phyloP scores from a whole-genome alignment of 1,140 invertebrate species.

The Drosophila trapezifrons region DNA sequence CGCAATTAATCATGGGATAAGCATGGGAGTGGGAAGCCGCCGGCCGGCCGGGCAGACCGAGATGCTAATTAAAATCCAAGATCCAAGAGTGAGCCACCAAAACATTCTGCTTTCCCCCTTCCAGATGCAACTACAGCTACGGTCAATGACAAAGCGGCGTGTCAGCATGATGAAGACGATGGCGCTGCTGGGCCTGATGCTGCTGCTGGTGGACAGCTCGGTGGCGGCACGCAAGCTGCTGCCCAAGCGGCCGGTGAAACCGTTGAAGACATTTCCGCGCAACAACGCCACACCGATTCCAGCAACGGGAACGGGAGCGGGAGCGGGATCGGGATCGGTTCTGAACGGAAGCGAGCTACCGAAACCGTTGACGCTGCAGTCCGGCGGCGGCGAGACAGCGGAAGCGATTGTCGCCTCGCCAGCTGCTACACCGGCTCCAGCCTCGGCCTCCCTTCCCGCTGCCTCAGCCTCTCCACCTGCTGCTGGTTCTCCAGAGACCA shows the following conservation, averaged over 20 bases:
- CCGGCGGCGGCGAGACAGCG: constrained; percentile 84
- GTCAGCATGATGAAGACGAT: constrained; percentile 67
- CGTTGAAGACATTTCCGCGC: constrained; percentile 79
- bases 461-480: constrained; percentile 27
- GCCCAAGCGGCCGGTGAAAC: constrained; percentile 78
- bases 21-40: no score
- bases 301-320: constrained; percentile 52
- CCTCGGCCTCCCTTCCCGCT: constrained; percentile 5
- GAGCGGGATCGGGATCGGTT: constrained; percentile 38
- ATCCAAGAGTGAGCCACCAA: constrained; percentile 59
- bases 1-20: constrained; percentile 77
- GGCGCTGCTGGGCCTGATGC: constrained; percentile 45
- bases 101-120: constrained; percentile 46
- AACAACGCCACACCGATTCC: constrained; percentile 70
- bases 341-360: constrained; percentile 89
- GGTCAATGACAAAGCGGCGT: constrained; percentile 74
- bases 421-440: constrained; percentile 23
- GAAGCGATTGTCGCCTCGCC: constrained; percentile 58
- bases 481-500: constrained; percentile 37
- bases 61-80: constrained; percentile 77
- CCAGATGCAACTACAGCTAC: constrained; percentile 64
- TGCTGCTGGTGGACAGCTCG: constrained; percentile 61
- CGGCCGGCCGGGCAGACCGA: constrained; percentile 34
- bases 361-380: constrained; percentile 91
- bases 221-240: constrained; percentile 66